Base-by-base conservation (phyloP, 2,888 invertebrate genomes). In the Oxyteleia sp. region DNA sequence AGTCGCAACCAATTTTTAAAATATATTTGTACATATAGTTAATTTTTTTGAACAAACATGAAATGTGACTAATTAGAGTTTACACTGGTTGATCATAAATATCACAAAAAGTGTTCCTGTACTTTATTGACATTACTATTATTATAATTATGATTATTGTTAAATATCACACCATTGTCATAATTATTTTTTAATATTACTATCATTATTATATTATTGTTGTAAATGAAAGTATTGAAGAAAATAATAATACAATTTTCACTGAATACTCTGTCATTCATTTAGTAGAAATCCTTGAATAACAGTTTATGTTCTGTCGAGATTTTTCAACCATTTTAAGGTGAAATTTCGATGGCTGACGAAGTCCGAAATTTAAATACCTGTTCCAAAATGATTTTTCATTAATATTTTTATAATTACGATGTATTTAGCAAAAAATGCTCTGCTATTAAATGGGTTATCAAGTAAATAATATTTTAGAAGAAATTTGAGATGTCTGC, bases 161-260 rank as follows among this genome's bases (percentile, higher is more conserved):
- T 75, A 79, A 82, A 63, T 63, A 69, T 79, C 45, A 43, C 55
- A 76, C 59, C 74, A 63, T 84, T 75, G 68, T 86, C 84, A 81
- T 75, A 35, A 82, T 82, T 82, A 85, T 84, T 83, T 84, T 85
- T 69, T 84, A 81, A 68, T 74, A 76, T 32, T 82, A 69, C 45
- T 71, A 63, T 64, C 74, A 74, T 75, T 75, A 82, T 88, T 84
- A 87, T 90, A 87, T 91, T 88, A 91, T 90, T 90, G 91, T 91
- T 92, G 90, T 92, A 91, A 91, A 90, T 88, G 82, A 89, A 91
- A 91, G 89, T 89, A 91, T 90, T 91, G 90, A 91, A n/a, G n/a
- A n/a, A 86, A 90, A 93, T 93, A 92, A 92, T 92, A 92, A 92
- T 88, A 90, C 91, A 90, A 93, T 93, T 93, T 92, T 92, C 92